Evolutionary conservation across 2,797 vertebrate species (phyloP).

Genomic region (Acanthis flammea): DNA sequence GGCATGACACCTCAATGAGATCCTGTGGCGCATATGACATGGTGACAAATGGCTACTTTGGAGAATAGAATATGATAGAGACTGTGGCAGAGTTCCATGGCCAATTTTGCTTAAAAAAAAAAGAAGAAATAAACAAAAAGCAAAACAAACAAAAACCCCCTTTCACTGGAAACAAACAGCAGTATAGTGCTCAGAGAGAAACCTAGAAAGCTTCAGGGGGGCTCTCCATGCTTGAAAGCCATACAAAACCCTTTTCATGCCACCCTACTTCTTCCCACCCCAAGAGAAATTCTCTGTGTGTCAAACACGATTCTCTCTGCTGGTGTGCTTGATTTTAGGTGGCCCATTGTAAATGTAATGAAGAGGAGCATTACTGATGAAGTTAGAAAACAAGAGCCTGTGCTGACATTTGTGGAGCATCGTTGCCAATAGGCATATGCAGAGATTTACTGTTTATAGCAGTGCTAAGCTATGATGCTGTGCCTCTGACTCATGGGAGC

Average conservation of each 20-base stretch:
- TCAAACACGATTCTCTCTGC: neutral
- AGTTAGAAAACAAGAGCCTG: neutral
- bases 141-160: neutral
- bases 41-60: slow-evolving; percentile 55
- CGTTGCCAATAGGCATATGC: slow-evolving; percentile 8
- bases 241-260: neutral
- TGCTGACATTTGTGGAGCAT: slow-evolving; percentile 49
- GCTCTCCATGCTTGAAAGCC: neutral
- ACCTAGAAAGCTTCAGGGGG: neutral
- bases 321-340: neutral
- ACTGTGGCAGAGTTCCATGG: neutral
- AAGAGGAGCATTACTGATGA: neutral
- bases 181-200: neutral
- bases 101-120: neutral
- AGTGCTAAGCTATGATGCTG: slow-evolving; percentile 3
- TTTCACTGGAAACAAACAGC: neutral
- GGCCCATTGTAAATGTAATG: neutral
- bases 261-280: neutral
- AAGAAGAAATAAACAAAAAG: no score
- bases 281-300: neutral
- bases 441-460: slow-evolving; percentile 65
- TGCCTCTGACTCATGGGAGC: slow-evolving; percentile 12
- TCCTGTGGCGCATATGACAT: neutral
- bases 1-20: slow-evolving; percentile 50
- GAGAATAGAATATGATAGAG: slow-evolving; percentile 21